phyloP scores from a whole-genome alignment of 2,113 vertebrate genomes.

The Malaclemys terrapin region DNA sequence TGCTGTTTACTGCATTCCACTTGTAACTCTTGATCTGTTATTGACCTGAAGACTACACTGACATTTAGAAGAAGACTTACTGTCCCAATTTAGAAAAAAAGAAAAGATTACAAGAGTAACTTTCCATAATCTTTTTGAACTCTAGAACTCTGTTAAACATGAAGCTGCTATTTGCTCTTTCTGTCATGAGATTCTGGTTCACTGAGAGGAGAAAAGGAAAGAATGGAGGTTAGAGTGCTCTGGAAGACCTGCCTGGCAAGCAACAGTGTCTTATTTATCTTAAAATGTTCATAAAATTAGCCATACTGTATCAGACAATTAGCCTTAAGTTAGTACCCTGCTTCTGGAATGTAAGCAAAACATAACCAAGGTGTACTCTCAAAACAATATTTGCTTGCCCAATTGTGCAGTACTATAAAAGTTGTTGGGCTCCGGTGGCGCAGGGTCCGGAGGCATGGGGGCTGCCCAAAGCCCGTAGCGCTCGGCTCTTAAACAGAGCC shows the following conservation, averaged over 20 bases:
- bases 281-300: background rate
- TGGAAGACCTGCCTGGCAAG: background rate
- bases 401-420: background rate
- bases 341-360: background rate
- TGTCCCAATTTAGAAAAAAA: background rate
- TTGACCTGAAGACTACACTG: rapidly evolving
- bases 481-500: no score
- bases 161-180: rapidly evolving
- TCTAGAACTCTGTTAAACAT: background rate
- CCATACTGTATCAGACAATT: background rate
- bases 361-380: rapidly evolving
- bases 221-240: background rate
- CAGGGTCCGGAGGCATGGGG: no score
- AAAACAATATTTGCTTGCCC: background rate
- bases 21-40: conserved; percentile 22
- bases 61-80: background rate
- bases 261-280: background rate
- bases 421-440: background rate
- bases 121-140: background rate
- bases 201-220: background rate
- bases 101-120: background rate
- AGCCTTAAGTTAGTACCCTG: background rate
- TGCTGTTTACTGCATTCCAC: conserved; percentile 33
- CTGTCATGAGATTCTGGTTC: background rate
- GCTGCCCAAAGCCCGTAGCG: no score